Conservation (phyloP, 2,113 vertebrate species). For the Megatriorchis doriae region DNA sequence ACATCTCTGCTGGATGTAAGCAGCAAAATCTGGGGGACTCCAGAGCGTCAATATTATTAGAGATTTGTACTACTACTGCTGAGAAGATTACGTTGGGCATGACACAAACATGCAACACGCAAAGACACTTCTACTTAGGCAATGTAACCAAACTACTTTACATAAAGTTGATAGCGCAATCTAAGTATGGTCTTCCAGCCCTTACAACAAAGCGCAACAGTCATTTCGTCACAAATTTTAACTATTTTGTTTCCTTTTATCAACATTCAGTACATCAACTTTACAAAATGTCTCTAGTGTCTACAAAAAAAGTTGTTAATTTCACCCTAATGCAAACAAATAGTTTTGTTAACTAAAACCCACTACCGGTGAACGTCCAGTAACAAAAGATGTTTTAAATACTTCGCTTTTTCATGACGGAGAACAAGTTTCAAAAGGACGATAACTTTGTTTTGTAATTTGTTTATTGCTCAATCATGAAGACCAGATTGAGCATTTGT, state of each 20-base stretch:
- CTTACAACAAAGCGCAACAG: neutral
- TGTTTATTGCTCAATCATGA: conserved; percentile 47
- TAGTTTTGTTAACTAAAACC: conserved; percentile 45
- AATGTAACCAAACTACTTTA: neutral
- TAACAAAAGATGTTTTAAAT: conserved; percentile 54
- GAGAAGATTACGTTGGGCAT: fast-evolving
- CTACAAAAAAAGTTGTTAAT: neutral
- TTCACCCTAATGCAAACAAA: neutral
- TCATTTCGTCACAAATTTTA: neutral
- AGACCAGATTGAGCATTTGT: conserved; percentile 43
- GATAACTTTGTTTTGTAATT: conserved; percentile 43
- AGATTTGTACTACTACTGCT: neutral
- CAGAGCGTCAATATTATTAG: neutral
- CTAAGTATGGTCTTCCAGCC: neutral
- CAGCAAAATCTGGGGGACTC: neutral
- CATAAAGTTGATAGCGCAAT: neutral
- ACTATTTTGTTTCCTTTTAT: neutral
- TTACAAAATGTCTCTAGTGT: neutral
- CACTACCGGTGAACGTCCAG: neutral
- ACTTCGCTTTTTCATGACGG: conserved; percentile 14
- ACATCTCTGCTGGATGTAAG: neutral
- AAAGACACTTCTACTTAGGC: neutral
- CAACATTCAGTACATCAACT: neutral
- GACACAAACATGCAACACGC: neutral
- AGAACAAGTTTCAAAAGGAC: conserved; percentile 58